Conservation (phyloP, 2,888 invertebrate species). For the Chrysomela aeneicollis region DNA sequence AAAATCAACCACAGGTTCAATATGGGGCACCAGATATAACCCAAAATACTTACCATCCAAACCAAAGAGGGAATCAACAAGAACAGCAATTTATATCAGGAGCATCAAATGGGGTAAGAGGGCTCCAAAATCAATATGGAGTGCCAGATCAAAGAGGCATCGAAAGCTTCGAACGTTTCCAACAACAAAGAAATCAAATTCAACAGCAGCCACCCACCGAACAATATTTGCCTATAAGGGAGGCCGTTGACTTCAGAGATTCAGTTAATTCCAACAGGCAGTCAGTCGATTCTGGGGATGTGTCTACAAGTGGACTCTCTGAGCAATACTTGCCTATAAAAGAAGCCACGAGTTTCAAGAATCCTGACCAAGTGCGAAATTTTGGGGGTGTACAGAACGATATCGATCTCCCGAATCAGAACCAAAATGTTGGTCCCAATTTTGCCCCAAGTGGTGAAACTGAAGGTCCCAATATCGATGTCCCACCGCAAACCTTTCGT, state of each 20-base stretch:
- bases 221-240: conserved; percentile 34
- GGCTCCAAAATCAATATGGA: conserved; percentile 32
- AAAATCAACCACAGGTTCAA: background rate
- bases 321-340: conserved; percentile 38
- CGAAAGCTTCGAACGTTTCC: conserved; percentile 38
- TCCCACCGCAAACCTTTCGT: conserved; percentile 1
- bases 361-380: background rate
- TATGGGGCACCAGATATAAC: conserved; percentile 10
- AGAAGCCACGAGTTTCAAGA: conserved; percentile 29
- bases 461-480: background rate
- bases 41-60: background rate
- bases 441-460: background rate
- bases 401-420: background rate
- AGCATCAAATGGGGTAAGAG: background rate
- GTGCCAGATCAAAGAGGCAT: conserved; percentile 33
- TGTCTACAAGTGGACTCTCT: conserved; percentile 4
- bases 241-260: conserved; percentile 26
- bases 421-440: background rate
- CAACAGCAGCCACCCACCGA: conserved; percentile 20
- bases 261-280: conserved; percentile 7
- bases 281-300: conserved; percentile 26
- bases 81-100: too few relatives aligned
- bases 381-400: background rate
- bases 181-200: conserved; percentile 17
- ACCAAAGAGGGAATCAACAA: too few relatives aligned